Evolutionary conservation across 2,888 invertebrate genomes (phyloP).

Genomic region (Xiphydria camelus): DNA sequence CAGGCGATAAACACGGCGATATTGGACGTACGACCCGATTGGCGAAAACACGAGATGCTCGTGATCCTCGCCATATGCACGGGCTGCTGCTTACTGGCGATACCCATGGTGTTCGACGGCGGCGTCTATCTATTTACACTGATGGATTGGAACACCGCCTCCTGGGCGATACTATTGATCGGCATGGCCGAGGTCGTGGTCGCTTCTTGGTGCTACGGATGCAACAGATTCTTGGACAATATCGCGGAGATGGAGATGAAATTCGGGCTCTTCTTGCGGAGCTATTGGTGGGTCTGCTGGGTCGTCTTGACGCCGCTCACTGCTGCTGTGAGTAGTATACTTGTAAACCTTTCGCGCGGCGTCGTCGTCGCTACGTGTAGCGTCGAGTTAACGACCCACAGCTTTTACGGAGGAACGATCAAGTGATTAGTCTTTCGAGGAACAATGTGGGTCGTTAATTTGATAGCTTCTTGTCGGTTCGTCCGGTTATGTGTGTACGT

Average conservation of each 20-base stretch:
- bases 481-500: not conserved
- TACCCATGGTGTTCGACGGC: conserved; percentile 77
- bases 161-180: conserved; percentile 74
- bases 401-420: no score
- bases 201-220: conserved; percentile 73
- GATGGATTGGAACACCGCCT: conserved; percentile 77
- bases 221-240: conserved; percentile 64
- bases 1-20: conserved; percentile 73
- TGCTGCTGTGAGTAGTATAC: conserved; percentile 67
- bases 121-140: conserved; percentile 75
- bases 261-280: conserved; percentile 62
- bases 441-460: no score
- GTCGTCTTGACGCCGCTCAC: conserved; percentile 70
- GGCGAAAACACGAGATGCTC: conserved; percentile 63
- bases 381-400: no score
- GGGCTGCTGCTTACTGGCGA: conserved; percentile 68
- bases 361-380: no score
- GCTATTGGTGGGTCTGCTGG: conserved; percentile 78
- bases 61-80: conserved; percentile 71
- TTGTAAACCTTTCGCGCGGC: not conserved
- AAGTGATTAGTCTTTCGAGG: no score
- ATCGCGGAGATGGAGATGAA: conserved; percentile 68
- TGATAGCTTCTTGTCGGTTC: not conserved
- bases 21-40: conserved; percentile 67
- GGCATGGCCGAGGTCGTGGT: conserved; percentile 70